Conservation (phyloP, 2,888 invertebrate species). For the Helobdella robusta region DNA sequence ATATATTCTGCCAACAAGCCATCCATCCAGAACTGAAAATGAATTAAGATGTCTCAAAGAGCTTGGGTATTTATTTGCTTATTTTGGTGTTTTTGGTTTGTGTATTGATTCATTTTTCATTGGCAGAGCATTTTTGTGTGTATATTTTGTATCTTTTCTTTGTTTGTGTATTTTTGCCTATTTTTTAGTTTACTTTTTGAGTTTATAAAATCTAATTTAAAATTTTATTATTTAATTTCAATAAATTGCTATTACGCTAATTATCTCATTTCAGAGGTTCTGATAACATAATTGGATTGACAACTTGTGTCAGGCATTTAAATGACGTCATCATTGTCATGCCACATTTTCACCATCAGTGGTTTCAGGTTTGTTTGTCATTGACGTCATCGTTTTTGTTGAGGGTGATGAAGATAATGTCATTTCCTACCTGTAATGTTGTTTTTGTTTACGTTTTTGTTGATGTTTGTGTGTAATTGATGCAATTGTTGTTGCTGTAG, state of each 20-base stretch:
- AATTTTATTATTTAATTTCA: neutral
- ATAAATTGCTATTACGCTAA: neutral
- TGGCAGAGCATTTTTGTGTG: neutral
- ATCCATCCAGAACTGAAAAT: slow-evolving; percentile 68
- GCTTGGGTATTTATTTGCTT: slow-evolving; percentile 43
- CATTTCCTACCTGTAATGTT: neutral
- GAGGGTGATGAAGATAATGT: neutral
- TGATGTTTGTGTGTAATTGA: too few relatives aligned
- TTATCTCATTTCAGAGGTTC: slow-evolving; percentile 58
- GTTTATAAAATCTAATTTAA: neutral
- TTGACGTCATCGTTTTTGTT: neutral
- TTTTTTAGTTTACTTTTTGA: too few relatives aligned
- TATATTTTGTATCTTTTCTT: too few relatives aligned
- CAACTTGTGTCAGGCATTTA: slow-evolving; percentile 64
- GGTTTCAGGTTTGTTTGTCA: slow-evolving; percentile 61
- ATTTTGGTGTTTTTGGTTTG: neutral
- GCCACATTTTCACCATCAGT: slow-evolving; percentile 75
- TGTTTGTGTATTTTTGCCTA: too few relatives aligned
- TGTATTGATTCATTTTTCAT: slow-evolving; percentile 11
- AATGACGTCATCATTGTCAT: slow-evolving; percentile 77
- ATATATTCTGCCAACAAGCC: slow-evolving; percentile 75
- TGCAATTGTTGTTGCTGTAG: too few relatives aligned
- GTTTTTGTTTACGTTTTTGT: too few relatives aligned
- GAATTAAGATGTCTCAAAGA: slow-evolving; percentile 66
- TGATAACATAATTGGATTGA: slow-evolving; percentile 71